These are phyloP conservation scores for Anser brachyrhynchus DNA, from an alignment of 2,113 vertebrate genomes.

Conservation along the genomic window DNA sequence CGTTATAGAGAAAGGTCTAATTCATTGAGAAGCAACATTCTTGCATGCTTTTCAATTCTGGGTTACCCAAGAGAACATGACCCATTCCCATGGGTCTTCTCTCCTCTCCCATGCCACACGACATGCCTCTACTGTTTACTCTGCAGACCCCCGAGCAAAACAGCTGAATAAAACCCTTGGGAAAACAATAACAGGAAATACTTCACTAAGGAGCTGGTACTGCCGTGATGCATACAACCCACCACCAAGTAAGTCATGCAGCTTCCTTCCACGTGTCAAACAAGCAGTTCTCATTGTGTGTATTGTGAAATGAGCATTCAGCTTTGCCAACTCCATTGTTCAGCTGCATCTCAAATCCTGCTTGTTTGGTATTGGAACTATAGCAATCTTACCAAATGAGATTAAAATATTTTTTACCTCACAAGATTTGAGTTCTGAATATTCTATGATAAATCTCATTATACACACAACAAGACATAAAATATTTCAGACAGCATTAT, in stretches of 20 bases:
- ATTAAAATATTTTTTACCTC: background rate
- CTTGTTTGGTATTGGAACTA: background rate
- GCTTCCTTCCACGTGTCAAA: background rate
- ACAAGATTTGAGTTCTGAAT: background rate
- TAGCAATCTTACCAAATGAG: background rate
- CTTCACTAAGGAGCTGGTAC: background rate
- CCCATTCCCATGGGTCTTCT: background rate
- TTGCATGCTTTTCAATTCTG: background rate
- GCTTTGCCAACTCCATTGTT: conserved; percentile 36
- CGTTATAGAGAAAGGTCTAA: background rate
- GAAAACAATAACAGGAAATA: background rate
- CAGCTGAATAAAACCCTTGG: background rate
- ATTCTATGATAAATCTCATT: background rate
- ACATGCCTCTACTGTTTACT: background rate
- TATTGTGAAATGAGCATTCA: background rate
- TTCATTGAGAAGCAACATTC: background rate
- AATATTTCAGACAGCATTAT: background rate
- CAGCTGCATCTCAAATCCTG: background rate
- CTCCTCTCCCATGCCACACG: background rate
- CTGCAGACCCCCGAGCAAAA: background rate
- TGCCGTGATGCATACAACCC: background rate
- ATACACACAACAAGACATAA: background rate
- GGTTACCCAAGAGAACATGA: background rate
- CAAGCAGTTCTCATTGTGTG: background rate
- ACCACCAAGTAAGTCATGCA: background rate